Percentiles rank a stretch among this genome's conserved stretches.
Evolutionary conservation across 2,888 invertebrate species (phyloP).

Genomic region (Scrobipalpa costella): DNA sequence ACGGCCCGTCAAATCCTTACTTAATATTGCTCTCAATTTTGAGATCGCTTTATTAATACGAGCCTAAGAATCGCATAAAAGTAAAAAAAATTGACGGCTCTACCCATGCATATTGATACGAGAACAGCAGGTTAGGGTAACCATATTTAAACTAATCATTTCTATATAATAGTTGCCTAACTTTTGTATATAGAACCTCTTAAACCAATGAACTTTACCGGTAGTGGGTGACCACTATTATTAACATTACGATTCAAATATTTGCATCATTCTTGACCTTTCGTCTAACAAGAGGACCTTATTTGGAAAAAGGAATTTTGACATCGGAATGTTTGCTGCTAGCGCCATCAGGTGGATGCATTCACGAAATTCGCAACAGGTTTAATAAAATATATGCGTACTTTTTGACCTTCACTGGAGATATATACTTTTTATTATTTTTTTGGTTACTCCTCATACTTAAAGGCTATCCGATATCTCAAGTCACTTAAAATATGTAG

Average conservation of each 20-base stretch:
- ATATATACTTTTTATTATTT: background rate
- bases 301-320: background rate
- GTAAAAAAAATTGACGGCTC: no score
- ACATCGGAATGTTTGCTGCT: background rate
- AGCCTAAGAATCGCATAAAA: no score
- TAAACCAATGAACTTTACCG: no score
- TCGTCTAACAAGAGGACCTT: background rate
- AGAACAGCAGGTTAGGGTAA: no score
- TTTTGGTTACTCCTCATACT: background rate
- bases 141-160: no score
- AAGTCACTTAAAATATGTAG: background rate
- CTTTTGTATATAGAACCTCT: no score
- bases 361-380: background rate
- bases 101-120: no score
- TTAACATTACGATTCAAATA: background rate
- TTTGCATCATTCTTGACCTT: background rate
- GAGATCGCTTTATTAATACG: no score
- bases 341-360: background rate
- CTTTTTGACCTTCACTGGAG: background rate
- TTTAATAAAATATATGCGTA: background rate
- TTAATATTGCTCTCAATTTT: no score
- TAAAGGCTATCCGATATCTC: background rate
- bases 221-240: no score
- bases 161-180: no score
- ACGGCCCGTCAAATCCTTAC: no score